Evolutionary conservation across 2,113 vertebrate genomes (phyloP).

Genomic region (Tragelaphus strepsiceros): DNA sequence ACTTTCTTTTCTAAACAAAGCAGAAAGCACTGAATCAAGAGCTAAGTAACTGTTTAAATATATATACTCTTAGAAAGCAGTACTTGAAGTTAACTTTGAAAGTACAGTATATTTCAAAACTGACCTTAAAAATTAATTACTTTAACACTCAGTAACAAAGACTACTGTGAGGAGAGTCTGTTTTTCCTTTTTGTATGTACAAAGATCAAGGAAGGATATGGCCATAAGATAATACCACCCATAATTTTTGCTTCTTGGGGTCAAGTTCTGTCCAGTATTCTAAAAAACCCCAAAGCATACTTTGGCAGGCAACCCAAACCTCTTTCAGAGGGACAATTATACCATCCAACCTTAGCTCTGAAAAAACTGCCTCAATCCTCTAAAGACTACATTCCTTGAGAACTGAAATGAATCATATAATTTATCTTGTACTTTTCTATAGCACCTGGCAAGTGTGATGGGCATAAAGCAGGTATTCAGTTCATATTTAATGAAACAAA

Average conservation of each 20-base stretch:
- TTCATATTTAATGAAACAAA: constrained; percentile 9
- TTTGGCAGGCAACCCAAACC: constrained; percentile 20
- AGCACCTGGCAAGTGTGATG: constrained; percentile 23
- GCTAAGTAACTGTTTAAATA: constrained; percentile 11
- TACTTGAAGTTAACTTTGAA: constrained; percentile 27
- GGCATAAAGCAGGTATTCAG: constrained; percentile 5
- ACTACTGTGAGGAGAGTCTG: neutral
- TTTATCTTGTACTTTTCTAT: constrained; percentile 2
- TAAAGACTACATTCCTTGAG: neutral
- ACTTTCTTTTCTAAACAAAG: constrained; percentile 71
- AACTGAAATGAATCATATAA: neutral
- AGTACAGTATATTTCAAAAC: constrained; percentile 26
- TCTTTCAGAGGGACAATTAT: neutral
- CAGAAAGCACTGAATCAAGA: constrained; percentile 7
- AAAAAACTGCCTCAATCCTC: neutral
- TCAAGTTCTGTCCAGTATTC: neutral
- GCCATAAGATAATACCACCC: neutral
- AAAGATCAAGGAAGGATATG: neutral
- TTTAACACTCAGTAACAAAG: neutral
- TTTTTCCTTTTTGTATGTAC: neutral
- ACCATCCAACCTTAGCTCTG: neutral
- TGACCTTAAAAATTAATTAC: neutral
- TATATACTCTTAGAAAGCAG: neutral
- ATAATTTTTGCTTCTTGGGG: neutral
- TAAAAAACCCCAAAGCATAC: neutral